phyloP scores from a whole-genome alignment of 2,797 vertebrate species.

The Pelobates cultripes region DNA sequence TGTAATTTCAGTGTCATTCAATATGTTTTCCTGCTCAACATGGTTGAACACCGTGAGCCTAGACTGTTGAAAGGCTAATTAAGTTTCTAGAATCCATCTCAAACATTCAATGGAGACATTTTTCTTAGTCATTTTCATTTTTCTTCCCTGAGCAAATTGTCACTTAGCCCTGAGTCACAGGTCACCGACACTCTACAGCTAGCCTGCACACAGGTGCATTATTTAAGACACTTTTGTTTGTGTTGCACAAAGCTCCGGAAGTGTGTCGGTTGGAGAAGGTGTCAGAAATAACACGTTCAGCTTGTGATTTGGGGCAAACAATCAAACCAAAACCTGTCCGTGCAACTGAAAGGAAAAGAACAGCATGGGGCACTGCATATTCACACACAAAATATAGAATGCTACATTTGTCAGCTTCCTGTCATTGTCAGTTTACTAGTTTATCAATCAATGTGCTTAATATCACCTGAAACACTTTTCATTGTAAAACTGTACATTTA shows the following conservation, averaged over 20 bases:
- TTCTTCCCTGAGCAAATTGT: slow-evolving; percentile 45
- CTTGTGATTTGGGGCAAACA: slow-evolving; percentile 42
- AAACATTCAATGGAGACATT: slow-evolving; percentile 11
- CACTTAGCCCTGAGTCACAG: slow-evolving; percentile 31
- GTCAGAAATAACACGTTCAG: slow-evolving; percentile 32
- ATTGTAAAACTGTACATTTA: too few species aligned
- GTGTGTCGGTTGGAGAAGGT: slow-evolving; percentile 48
- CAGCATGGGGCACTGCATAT: background rate
- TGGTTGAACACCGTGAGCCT: background rate
- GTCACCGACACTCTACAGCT: slow-evolving; percentile 35
- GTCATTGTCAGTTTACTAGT: background rate
- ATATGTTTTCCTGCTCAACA: slow-evolving; percentile 13
- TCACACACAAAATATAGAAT: slow-evolving; percentile 6
- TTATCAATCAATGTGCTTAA: too few species aligned
- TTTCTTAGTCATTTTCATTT: background rate
- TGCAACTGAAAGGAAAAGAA: background rate
- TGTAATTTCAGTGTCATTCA: slow-evolving; percentile 29
- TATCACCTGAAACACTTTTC: too few species aligned
- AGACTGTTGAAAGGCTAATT: slow-evolving; percentile 8
- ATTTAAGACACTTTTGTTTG: slow-evolving; percentile 38
- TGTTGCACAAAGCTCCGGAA: slow-evolving; percentile 50
- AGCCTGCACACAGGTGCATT: slow-evolving; percentile 45
- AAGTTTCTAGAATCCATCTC: background rate
- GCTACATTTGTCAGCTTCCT: slow-evolving; percentile 17
- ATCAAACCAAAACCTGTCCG: slow-evolving; percentile 23